Conservation (phyloP, 2,113 vertebrate genomes). For the Porphyrio hochstetteri region DNA sequence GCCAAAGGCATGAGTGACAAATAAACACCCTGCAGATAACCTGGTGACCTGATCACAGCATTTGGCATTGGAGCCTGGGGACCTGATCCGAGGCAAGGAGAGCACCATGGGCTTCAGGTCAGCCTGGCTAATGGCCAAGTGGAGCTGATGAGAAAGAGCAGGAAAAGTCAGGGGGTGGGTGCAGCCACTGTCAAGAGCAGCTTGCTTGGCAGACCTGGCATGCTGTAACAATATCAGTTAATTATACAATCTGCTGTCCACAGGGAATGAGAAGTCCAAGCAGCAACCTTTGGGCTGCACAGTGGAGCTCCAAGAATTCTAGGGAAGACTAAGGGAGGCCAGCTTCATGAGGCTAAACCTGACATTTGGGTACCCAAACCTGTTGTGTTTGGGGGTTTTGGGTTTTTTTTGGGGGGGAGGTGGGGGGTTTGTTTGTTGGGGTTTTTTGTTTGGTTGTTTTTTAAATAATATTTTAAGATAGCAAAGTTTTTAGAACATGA, state of each 20-base stretch:
- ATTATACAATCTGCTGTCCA: neutral
- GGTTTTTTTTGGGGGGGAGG: neutral
- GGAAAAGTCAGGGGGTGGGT: neutral
- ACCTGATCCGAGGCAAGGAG: neutral
- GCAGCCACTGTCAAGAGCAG: neutral
- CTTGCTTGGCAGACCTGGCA: rapidly evolving
- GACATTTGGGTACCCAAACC: neutral
- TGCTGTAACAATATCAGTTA: neutral
- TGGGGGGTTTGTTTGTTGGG: too few relatives aligned
- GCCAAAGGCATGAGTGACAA: neutral
- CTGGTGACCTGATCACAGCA: neutral
- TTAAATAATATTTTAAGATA: neutral
- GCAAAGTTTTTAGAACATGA: neutral
- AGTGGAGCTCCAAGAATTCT: neutral
- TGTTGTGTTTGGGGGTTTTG: neutral
- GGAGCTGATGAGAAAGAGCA: neutral
- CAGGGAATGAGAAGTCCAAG: neutral
- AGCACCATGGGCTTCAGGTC: neutral
- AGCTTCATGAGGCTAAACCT: neutral
- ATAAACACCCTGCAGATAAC: neutral
- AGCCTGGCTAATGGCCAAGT: neutral
- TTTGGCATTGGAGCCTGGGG: neutral
- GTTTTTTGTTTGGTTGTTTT: neutral
- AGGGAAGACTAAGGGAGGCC: neutral
- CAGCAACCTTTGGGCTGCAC: neutral